Percentiles rank a stretch among this genome's conserved stretches.
Conservation (phyloP, 2,797 vertebrate species). For the Otolemur crassicaudatus region DNA sequence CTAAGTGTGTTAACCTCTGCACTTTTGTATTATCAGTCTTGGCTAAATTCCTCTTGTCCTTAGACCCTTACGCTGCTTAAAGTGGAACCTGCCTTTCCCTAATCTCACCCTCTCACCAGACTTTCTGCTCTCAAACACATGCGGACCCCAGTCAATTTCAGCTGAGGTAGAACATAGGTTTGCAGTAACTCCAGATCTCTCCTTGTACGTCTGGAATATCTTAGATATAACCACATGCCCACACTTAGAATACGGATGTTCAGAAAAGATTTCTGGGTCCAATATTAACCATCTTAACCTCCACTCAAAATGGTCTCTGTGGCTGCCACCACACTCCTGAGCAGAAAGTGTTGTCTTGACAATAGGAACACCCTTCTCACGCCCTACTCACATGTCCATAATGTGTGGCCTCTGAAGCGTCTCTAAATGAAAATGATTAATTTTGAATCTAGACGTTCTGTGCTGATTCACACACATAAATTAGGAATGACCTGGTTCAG, state of each 20-base stretch:
- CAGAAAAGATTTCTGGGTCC: neutral
- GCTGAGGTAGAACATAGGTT: neutral
- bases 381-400: neutral
- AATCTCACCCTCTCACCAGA: neutral
- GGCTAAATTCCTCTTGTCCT: neutral
- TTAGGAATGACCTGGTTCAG: neutral
- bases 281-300: neutral
- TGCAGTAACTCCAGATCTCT: neutral
- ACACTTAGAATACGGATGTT: neutral
- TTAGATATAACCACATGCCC: neutral
- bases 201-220: neutral
- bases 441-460: neutral
- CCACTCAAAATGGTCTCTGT: neutral
- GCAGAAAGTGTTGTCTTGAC: neutral
- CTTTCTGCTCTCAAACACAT: neutral
- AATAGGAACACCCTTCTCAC: neutral
- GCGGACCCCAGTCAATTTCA: neutral
- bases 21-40: neutral
- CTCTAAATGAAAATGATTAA: neutral
- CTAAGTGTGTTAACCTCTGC: neutral
- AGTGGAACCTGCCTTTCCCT: neutral
- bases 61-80: neutral
- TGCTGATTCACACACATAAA: neutral
- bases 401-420: neutral
- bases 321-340: neutral